phyloP scores from a whole-genome alignment of 1,140 invertebrate species.

The Linepithema humile region DNA sequence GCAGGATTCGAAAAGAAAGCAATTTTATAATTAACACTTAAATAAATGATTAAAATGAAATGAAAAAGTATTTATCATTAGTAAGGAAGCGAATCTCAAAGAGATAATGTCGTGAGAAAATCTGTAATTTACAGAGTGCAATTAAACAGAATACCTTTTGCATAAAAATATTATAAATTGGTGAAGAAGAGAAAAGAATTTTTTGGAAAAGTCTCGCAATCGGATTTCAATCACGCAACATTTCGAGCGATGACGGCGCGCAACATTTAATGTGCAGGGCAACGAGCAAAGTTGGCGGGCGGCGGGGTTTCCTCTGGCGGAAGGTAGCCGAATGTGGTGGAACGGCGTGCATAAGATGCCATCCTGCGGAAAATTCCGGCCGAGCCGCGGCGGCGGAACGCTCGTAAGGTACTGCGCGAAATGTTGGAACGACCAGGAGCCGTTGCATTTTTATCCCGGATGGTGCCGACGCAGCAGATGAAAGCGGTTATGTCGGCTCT shows the following conservation, averaged over 20 bases:
- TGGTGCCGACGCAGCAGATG: constrained; percentile 76
- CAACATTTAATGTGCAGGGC: constrained; percentile 55
- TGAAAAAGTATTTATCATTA: background rate
- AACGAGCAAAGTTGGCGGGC: constrained; percentile 23
- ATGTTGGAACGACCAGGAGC: constrained; percentile 69
- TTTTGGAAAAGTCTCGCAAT: no score
- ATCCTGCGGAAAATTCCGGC: constrained; percentile 57
- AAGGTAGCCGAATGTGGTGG: constrained; percentile 33
- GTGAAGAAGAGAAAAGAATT: no score
- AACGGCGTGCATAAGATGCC: constrained; percentile 58
- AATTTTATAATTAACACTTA: background rate
- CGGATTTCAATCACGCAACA: no score
- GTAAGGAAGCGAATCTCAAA: background rate
- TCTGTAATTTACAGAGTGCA: no score
- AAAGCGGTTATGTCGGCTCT: constrained; percentile 74
- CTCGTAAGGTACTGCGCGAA: constrained; percentile 71
- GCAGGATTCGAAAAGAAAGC: background rate
- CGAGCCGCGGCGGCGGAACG: constrained; percentile 58
- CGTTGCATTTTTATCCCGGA: constrained; percentile 74
- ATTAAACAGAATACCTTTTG: no score
- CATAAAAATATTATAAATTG: no score
- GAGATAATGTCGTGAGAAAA: background rate
- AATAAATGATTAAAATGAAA: background rate
- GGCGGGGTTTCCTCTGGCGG: background rate
- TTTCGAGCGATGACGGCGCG: background rate